Percentiles rank a stretch among this genome's conserved stretches.
These are phyloP conservation scores for Hedya salicella DNA, from an alignment of 2,888 invertebrate genomes.

Conservation along the genomic window DNA sequence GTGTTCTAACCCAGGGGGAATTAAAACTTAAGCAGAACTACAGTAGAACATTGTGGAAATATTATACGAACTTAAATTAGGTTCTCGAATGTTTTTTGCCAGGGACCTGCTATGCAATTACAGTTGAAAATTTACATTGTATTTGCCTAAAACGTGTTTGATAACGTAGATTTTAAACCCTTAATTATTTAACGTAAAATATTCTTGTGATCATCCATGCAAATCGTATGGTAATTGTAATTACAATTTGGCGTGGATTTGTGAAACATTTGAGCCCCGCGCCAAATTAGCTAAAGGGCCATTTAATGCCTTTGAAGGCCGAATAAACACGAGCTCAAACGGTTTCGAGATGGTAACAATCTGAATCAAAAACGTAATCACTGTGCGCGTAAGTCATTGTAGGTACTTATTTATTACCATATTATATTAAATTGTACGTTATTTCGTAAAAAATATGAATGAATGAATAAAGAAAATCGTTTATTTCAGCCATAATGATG, in stretches of 20 bases:
- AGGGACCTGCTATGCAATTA: background rate
- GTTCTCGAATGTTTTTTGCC: no score
- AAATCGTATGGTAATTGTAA: conserved; percentile 35
- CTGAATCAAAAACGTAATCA: conserved; percentile 18
- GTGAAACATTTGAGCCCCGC: conserved; percentile 21
- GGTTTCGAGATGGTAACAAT: conserved; percentile 11
- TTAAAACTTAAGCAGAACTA: no score
- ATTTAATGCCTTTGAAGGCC: conserved; percentile 26
- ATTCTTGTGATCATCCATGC: conserved; percentile 26
- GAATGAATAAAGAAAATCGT: no score
- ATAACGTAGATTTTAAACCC: conserved; percentile 1
- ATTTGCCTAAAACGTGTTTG: background rate
- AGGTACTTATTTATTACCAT: background rate
- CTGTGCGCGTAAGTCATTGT: background rate
- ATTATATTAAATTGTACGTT: no score
- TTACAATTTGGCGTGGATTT: conserved; percentile 32
- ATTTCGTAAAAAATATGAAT: no score
- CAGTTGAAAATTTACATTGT: background rate
- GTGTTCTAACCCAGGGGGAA: no score
- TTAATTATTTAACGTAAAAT: conserved; percentile 29
- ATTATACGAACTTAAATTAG: no score
- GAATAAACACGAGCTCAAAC: conserved; percentile 16
- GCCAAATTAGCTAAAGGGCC: conserved; percentile 28
- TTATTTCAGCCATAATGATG: no score
- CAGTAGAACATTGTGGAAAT: no score